Base-by-base conservation (phyloP, 1,140 invertebrate genomes). In the Gryllus bimaculatus region DNA sequence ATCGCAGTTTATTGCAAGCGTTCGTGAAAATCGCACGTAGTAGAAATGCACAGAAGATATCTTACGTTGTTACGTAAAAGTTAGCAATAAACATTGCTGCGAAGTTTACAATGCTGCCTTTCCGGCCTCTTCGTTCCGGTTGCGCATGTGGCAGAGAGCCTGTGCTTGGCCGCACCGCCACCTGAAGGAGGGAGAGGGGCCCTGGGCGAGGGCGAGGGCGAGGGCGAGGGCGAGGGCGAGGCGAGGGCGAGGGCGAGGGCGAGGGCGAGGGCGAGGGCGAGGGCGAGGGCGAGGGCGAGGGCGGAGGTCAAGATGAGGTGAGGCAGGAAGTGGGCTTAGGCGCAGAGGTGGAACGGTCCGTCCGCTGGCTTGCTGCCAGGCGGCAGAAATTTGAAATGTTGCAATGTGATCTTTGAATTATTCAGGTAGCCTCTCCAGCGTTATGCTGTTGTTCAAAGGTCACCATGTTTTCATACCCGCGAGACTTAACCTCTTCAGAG, bases 401-500 rank as follows among this genome's bases (percentile, higher is more conserved):
- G 54, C 54, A 66, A 66, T 66, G 54, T 66, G 54, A 66, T 66
- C 54, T 66, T 18, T 66, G 54, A 66, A 66, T 66, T 66, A 66
- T 66, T 66, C 54, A 66, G 18, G 54, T 66, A 66, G 54, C 54
- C 10, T 13, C 54, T 66, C 54, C 54, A 66, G 18, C 54, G 18
- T 66, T 66, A 66, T 66, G 54, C 7, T 66, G 54, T 66, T 66
- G 54, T 66, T 66, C 54, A 18, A 10, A 18, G 54, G 54, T 66
- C 54, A 66, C 54, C 54, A 18, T 66, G 54, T 13, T 66, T 66
- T 66, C 54, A 13, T 18, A 66, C 26, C 5, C 26, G 26, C 26
- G 26, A 39, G 26, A 39, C 26, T 39, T 39, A n/a, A 2, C 26
- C 26, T 39, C 26, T 39, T 39, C 26, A 39, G 26, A 39, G 26